phyloP scores from a whole-genome alignment of 2,888 invertebrate species.

The Strigamia crassipes region DNA sequence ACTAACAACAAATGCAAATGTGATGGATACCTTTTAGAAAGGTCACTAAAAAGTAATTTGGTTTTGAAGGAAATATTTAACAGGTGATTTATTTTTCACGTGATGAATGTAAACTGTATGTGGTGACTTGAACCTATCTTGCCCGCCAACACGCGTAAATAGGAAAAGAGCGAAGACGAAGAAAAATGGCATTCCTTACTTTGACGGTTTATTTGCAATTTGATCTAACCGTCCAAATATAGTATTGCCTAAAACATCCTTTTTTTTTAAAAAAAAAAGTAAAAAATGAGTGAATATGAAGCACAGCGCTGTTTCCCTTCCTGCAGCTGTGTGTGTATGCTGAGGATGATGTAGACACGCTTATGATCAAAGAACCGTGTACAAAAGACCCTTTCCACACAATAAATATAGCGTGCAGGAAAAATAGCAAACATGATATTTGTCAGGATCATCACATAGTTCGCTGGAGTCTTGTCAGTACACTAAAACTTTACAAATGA shows the following conservation, averaged over 20 bases:
- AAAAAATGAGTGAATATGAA: slow-evolving; percentile 21
- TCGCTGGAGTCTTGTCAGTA: slow-evolving; percentile 28
- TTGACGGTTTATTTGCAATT: slow-evolving; percentile 45
- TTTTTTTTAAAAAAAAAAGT: not conserved
- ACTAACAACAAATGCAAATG: slow-evolving; percentile 22
- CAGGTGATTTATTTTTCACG: slow-evolving; percentile 13
- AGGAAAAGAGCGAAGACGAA: slow-evolving; percentile 44
- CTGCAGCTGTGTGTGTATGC: slow-evolving; percentile 28
- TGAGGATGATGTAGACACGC: slow-evolving; percentile 39
- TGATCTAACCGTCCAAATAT: slow-evolving; percentile 45
- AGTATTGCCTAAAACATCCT: not conserved
- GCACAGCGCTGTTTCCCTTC: slow-evolving; percentile 2
- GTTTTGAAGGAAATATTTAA: slow-evolving; percentile 34
- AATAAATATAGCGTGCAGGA: slow-evolving; percentile 39
- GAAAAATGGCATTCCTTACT: slow-evolving; percentile 46
- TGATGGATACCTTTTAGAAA: slow-evolving; percentile 31
- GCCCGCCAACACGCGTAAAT: slow-evolving; percentile 20
- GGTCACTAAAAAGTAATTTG: slow-evolving; percentile 18
- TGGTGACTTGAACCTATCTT: slow-evolving; percentile 24
- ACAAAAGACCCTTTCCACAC: slow-evolving; percentile 41
- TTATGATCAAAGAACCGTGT: slow-evolving; percentile 33
- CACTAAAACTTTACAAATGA: slow-evolving; percentile 6
- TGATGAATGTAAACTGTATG: slow-evolving; percentile 18
- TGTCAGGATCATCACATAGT: slow-evolving; percentile 39
- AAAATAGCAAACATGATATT: slow-evolving; percentile 40